Base-by-base conservation (phyloP, 2,797 vertebrate species). In the Zonotrichia albicollis region DNA sequence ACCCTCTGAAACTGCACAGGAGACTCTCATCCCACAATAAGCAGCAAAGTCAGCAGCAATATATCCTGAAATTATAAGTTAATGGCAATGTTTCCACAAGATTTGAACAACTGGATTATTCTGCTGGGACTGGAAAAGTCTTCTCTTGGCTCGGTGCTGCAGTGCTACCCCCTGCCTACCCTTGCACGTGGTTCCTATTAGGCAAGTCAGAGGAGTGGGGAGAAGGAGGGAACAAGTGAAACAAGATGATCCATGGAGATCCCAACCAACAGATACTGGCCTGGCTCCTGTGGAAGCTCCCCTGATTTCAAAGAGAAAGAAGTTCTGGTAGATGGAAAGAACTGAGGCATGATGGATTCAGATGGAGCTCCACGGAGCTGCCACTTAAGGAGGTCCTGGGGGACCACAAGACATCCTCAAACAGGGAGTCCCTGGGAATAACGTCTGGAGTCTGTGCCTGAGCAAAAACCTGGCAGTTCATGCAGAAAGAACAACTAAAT, bases 331-430 rank as follows among this genome's bases (percentile, higher is more conserved):
- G 27, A 36, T 43, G 42, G 32, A 27, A 15, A 38, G 46, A 90
- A 38, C 18, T 23, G 48, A 36, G 3, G 7, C 26, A 25, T 0
- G 3, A 9, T 15, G 32, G 46, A 23, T 14, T 30, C 0, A 0
- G 57, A 9, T 11, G 46, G 42, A 51, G 45, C 29, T 46, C 14
- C 2, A 42, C 17, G 38, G 73, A 51, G 45, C 11, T 82, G 34
- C 46, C 0, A 1, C 61, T 83, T 71, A 72, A 38, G 54, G 29
- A 25, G 14, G 48, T 87, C 53, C 81, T 25, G 23, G 9, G 32
- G 51, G 43, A 68, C 45, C 26, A 57, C 32, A 43, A 72, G 46
- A 21, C 18, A 38, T n/a, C 25, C 65, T 77, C 58, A 64, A 64
- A 74, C 3, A 74, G 11, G 4, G 51, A 3, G 4, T 64, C 46